Percentiles rank a stretch among this genome's conserved stretches.
Evolutionary conservation across 1,140 invertebrate species (phyloP).

Genomic region (Arctopsyche grandis): DNA sequence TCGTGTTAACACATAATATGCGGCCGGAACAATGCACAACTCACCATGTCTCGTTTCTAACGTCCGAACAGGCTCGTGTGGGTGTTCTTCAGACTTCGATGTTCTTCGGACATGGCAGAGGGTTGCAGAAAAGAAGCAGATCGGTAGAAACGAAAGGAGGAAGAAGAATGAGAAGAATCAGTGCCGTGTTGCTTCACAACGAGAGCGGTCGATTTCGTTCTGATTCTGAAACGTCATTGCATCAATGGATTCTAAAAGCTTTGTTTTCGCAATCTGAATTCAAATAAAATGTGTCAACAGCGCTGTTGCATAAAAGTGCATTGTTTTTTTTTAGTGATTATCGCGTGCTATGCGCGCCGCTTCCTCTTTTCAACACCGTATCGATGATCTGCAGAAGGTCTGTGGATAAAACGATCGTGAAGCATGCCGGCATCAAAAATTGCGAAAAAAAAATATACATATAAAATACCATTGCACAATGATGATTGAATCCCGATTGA

Average conservation of each 20-base stretch:
- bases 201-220: neutral
- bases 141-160: neutral
- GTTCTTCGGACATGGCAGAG: neutral
- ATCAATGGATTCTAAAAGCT: neutral
- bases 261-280: neutral
- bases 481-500: neutral
- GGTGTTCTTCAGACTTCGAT: neutral
- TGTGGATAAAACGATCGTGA: neutral
- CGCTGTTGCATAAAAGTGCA: constrained; percentile 21
- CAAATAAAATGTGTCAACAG: constrained; percentile 1
- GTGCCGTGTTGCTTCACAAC: neutral
- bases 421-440: no score
- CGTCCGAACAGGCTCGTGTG: neutral
- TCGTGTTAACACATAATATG: constrained; percentile 16
- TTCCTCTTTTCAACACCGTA: no score
- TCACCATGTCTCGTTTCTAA: neutral
- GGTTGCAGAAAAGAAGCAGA: neutral
- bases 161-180: neutral
- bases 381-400: neutral
- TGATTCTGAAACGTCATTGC: neutral
- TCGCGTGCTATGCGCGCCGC: neutral
- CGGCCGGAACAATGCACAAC: neutral
- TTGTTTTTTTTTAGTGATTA: constrained; percentile 5
- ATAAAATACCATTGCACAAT: no score
- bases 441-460: no score